A percentile compares a stretch with the other conserved stretches of the same genome.
Evolutionary conservation across 2,113 vertebrate genomes (phyloP).

Genomic region (Oryzias woworae): DNA sequence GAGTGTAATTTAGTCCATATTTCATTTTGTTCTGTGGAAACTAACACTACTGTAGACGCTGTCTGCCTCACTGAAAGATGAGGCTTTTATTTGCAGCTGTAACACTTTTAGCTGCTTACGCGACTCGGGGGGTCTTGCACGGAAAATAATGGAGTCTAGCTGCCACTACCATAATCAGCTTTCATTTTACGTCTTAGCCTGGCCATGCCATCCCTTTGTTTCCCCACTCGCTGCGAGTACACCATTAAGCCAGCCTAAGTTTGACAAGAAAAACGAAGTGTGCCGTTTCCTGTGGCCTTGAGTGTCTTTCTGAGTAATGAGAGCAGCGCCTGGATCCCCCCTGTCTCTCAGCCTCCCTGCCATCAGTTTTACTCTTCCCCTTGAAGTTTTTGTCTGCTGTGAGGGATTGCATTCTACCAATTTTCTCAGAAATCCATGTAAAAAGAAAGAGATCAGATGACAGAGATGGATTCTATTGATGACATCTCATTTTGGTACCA

Average conservation of each 20-base stretch:
- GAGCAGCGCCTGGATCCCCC: slow-evolving; percentile 38
- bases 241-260: slow-evolving; percentile 65
- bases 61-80: slow-evolving; percentile 25
- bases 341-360: slow-evolving; percentile 43
- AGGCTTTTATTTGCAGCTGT: slow-evolving; percentile 38
- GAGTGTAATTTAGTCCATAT: slow-evolving; percentile 50
- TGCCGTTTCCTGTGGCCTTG: slow-evolving; percentile 72
- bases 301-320: slow-evolving; percentile 81
- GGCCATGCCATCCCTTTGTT: slow-evolving; percentile 50
- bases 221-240: slow-evolving; percentile 66
- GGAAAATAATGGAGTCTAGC: slow-evolving; percentile 13
- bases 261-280: slow-evolving; percentile 83
- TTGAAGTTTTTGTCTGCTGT: slow-evolving; percentile 59
- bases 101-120: slow-evolving; percentile 9
- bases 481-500: too few species aligned
- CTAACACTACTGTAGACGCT: slow-evolving; percentile 5
- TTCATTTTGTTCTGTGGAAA: slow-evolving; percentile 52
- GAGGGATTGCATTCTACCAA: slow-evolving; percentile 50
- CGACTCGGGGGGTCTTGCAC: slow-evolving; percentile 35
- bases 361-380: slow-evolving; percentile 39
- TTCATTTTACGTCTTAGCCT: slow-evolving; percentile 30
- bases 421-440: slow-evolving; percentile 17
- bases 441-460: slow-evolving; percentile 56
- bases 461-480: slow-evolving; percentile 21
- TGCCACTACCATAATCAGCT: neutral